Percentiles rank a stretch among this genome's conserved stretches.
Conservation (phyloP, 2,113 vertebrate species). For the Ochotona princeps region DNA sequence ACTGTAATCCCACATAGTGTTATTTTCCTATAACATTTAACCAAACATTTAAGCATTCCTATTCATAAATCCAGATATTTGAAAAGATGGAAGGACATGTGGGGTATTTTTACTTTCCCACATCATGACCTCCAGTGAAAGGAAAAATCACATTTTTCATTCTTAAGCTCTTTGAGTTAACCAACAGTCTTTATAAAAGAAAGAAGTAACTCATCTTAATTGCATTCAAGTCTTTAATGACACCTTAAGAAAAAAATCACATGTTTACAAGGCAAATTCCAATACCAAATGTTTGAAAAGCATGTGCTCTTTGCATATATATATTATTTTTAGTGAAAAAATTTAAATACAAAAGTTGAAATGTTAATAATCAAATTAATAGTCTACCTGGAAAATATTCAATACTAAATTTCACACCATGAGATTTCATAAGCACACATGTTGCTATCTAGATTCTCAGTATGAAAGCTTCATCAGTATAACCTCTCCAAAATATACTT, state of each 20-base stretch:
- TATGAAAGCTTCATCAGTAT: slow-evolving; percentile 21
- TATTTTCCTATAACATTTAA: slow-evolving; percentile 31
- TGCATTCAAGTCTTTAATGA: slow-evolving; percentile 66
- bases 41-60: slow-evolving; percentile 24
- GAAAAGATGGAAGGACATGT: slow-evolving; percentile 31
- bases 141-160: slow-evolving; percentile 49
- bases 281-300: slow-evolving; percentile 67
- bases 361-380: slow-evolving; percentile 68
- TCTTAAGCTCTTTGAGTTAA: slow-evolving; percentile 32
- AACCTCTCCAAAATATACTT: slow-evolving; percentile 23
- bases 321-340: slow-evolving; percentile 74
- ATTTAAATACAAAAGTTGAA: slow-evolving; percentile 69
- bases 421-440: background rate
- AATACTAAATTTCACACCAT: slow-evolving; percentile 46
- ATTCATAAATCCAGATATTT: slow-evolving; percentile 46
- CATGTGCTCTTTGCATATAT: slow-evolving; percentile 59
- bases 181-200: slow-evolving; percentile 10
- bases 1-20: background rate
- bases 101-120: background rate
- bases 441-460: background rate
- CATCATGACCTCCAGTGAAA: background rate
- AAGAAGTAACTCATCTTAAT: slow-evolving; percentile 42
- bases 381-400: slow-evolving; percentile 57
- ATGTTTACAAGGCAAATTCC: slow-evolving; percentile 31
- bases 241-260: slow-evolving; percentile 66